These are phyloP conservation scores for Zophobas atratus DNA, from an alignment of 1,140 invertebrate species.

Conservation along the genomic window DNA sequence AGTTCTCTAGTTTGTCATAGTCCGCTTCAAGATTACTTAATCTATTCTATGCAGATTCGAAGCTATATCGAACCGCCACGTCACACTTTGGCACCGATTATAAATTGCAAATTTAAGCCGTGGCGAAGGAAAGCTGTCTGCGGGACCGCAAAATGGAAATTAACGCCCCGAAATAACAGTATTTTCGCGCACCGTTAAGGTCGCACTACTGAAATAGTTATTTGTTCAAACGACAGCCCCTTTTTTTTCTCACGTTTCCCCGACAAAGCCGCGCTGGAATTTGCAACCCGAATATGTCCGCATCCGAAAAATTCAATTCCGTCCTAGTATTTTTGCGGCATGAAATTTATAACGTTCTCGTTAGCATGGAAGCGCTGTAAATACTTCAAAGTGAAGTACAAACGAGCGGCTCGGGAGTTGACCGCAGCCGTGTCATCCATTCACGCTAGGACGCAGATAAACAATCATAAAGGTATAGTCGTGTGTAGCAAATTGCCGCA, in stretches of 20 bases:
- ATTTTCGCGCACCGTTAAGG: background rate
- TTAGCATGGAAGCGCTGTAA: conserved; percentile 50
- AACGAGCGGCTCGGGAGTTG: conserved; percentile 52
- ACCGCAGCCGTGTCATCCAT: conserved; percentile 51
- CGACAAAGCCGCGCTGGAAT: background rate
- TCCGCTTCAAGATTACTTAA: conserved; percentile 43
- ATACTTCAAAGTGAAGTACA: conserved; percentile 56
- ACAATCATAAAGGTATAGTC: conserved; percentile 52
- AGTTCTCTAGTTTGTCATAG: conserved; percentile 43
- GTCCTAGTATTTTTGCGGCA: conserved; percentile 16
- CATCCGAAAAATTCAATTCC: conserved; percentile 21
- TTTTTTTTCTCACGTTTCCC: too few relatives aligned
- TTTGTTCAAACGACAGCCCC: too few relatives aligned
- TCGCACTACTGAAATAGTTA: too few relatives aligned
- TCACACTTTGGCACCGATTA: background rate
- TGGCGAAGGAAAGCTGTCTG: too few relatives aligned
- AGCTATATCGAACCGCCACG: too few relatives aligned
- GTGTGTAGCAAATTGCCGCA: conserved; percentile 32
- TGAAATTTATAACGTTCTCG: conserved; percentile 50
- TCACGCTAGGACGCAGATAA: conserved; percentile 46
- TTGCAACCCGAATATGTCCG: conserved; percentile 9
- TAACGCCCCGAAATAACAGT: background rate
- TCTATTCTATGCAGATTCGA: conserved; percentile 36
- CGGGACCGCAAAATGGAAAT: too few relatives aligned
- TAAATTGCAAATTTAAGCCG: background rate